Base-by-base conservation (phyloP, 2,113 vertebrate genomes). In the Sphyrna mokarran region DNA sequence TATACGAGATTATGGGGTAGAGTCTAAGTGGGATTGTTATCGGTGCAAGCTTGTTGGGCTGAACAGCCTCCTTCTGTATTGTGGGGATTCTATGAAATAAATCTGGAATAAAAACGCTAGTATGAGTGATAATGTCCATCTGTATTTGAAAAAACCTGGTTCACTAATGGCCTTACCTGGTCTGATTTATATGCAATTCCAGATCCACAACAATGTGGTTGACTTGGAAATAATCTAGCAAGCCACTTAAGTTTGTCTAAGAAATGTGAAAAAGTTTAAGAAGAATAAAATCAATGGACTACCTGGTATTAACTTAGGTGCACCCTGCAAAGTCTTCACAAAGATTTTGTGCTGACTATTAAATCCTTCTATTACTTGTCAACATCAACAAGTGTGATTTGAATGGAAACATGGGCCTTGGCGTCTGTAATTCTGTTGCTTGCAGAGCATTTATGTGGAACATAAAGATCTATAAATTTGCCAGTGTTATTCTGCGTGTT, bases 401-500 rank as follows among this genome's bases (percentile, higher is more conserved):
- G 99, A 97, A 99, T 98, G 96, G 99, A 99, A 61, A 99, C 99
- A 80, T 99, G 99, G 96, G 99, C 99, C 97, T 99, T 99, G 1
- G 99, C 98, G 48, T 98, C 98, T 66, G 99, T 99, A 96, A 99
- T 99, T 96, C 99, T 97, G 98, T 99, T 99, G 98, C 99, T 99
- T 0, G 99, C 99, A 96, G 99, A 99, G 97, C 99, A 99, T 97
- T 99, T 99, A 72, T 98, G 98, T 58, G 98, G 99, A 96, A 99
- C 98, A 95, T 99, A 99, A 1, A 99, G 97, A 96, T 99, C 99
- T 98, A 99, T 98, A n/a, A 99, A 99, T 97, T 99, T 99, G 48
- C 99, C 99, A 9, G 99, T 98, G 97, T 99, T 98, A 98, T 99
- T 99, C 98, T 99, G 99, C 99, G 99, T 99, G 76, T 96, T 96